phyloP scores from a whole-genome alignment of 2,888 invertebrate species.

The Machimus rusticus region DNA sequence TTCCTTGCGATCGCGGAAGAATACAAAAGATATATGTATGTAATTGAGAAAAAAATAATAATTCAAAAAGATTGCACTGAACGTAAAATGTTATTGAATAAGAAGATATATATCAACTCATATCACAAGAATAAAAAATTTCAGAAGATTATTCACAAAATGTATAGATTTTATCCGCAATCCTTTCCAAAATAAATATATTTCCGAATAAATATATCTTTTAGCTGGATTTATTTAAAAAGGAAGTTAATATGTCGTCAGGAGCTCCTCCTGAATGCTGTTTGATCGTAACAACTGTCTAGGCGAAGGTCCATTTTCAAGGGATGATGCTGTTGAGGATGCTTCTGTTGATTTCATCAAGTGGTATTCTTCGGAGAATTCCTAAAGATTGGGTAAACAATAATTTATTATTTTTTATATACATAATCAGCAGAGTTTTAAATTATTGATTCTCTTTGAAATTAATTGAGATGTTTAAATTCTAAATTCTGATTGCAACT shows the following conservation, averaged over 20 bases:
- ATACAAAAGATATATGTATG: not conserved
- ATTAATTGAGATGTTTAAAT: no score
- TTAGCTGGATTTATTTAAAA: not conserved
- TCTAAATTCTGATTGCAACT: no score
- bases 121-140: slow-evolving; percentile 27
- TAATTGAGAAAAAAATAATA: not conserved
- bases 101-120: not conserved
- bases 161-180: slow-evolving; percentile 10
- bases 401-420: not conserved
- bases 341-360: slow-evolving; percentile 70
- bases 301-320: slow-evolving; percentile 67
- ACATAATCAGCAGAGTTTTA: not conserved
- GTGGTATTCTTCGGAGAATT: slow-evolving; percentile 84
- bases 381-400: slow-evolving; percentile 62
- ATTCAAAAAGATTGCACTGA: not conserved
- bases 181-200: slow-evolving; percentile 24
- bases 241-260: slow-evolving; percentile 60
- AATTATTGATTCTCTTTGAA: no score
- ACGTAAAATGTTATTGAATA: not conserved
- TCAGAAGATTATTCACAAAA: not conserved
- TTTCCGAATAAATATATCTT: slow-evolving; percentile 23
- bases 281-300: slow-evolving; percentile 75
- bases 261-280: slow-evolving; percentile 85
- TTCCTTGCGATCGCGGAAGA: not conserved
- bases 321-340: slow-evolving; percentile 68